Evolutionary conservation across 2,113 vertebrate species (phyloP), one percentile per base, ranked within the genome.

Genomic region (Varanus salvator): DNA sequence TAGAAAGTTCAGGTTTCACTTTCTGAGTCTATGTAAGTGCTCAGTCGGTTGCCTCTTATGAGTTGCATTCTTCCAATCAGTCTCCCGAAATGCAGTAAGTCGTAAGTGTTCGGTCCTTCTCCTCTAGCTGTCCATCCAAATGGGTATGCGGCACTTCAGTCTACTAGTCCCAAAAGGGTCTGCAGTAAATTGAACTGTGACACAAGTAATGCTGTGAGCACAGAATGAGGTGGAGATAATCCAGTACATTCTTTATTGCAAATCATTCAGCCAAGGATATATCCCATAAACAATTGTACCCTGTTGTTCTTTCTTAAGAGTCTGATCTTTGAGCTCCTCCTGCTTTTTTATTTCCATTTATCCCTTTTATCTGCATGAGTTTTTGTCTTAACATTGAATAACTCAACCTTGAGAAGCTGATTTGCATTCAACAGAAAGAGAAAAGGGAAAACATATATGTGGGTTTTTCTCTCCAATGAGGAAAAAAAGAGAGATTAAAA

Each of bases 191-290:
- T 34, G 23, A 85, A 3, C 54, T 15, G 19, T 3, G 14, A 72
- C 34, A 57, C 38, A 64, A 71, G n/a, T 86, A 64, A 80, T 87
- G 31, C 27, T 87, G 19, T 48, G 64, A 80, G 52, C 48, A 86
- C 15, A 52, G 81, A 31, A 77, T 68, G 1, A 80, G 23, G 23
- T 75, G 92, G 72, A 88, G 48, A 2, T 74, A 71, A 83, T 78
- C 8, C 27, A 71, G n/a, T 44, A 44, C 64, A 9, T 87, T 83
- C 19, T 31, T 60, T 29, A 2, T 6, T 87, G 7, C 69, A 23
- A 89, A 89, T 82, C 84, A 66, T 77, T 93, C 80, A 76, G 19
- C 27, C 92, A 74, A 69, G 60, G 84, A 68, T 25, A 69, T 8
- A 76, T 85, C 38, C 50, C 57, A 75, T 29, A 12, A 64, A 91